A percentile compares a stretch with the other conserved stretches of the same genome.
Conservation (phyloP, 2,113 vertebrate species). For the Prunella himalayana region DNA sequence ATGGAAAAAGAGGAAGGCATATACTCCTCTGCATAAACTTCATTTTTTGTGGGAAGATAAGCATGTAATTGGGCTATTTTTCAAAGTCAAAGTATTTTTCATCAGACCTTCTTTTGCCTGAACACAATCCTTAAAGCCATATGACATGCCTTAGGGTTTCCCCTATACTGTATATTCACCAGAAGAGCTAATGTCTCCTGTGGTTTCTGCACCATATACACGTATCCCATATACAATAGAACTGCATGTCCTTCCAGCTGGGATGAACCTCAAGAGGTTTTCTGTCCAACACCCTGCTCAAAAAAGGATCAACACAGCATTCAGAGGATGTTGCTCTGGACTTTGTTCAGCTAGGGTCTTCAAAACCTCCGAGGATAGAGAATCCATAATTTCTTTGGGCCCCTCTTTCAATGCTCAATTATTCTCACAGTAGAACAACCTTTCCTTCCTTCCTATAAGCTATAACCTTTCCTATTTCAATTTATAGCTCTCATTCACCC, state of each 20-base stretch:
- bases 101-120: neutral
- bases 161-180: neutral
- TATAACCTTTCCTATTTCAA: neutral
- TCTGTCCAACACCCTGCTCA: neutral
- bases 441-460: neutral
- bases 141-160: neutral
- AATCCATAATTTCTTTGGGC: neutral
- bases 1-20: neutral
- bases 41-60: neutral
- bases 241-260: neutral
- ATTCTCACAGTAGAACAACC: neutral
- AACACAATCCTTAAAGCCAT: neutral
- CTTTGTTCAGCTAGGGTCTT: neutral
- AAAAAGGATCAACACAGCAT: neutral
- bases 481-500: neutral
- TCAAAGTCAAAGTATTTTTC: neutral
- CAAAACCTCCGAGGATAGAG: neutral
- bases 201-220: neutral
- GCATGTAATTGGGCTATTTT: neutral
- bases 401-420: neutral
- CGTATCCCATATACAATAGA: neutral
- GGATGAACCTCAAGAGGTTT: neutral
- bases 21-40: neutral
- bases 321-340: neutral
- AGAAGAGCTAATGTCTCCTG: neutral